phyloP scores from a whole-genome alignment of 2,888 invertebrate genomes.

The Ariolimax columbianus region DNA sequence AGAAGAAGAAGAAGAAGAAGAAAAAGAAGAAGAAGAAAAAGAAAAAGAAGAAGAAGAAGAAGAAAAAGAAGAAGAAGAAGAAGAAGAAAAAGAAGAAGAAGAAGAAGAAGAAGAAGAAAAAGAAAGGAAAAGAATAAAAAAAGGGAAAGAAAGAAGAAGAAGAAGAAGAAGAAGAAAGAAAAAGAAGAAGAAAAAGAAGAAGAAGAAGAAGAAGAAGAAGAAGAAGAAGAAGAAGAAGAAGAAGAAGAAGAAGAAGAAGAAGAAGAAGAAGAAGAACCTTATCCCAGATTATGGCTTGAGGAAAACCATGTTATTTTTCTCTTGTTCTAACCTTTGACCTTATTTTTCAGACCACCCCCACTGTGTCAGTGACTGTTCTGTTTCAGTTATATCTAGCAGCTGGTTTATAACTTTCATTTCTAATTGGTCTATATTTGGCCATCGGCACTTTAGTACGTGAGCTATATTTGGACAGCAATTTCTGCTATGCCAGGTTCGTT shows the following conservation, averaged over 20 bases:
- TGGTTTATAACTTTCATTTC: too few species aligned
- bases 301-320: too few species aligned
- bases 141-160: constrained; percentile 2
- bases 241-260: constrained; percentile 14
- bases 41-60: not conserved
- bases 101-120: constrained; percentile 1
- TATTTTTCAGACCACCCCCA: too few species aligned
- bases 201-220: not conserved
- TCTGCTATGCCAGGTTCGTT: too few species aligned
- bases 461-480: too few species aligned
- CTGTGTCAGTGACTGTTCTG: too few species aligned
- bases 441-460: too few species aligned
- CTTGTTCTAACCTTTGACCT: too few species aligned
- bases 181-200: not conserved
- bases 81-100: not conserved
- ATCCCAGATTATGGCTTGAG: too few species aligned
- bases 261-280: not conserved
- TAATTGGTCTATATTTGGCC: too few species aligned
- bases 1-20: not conserved
- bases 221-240: too few species aligned
- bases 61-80: not conserved
- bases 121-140: not conserved
- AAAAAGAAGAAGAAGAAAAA: not conserved
- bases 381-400: too few species aligned
- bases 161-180: constrained; percentile 7